phyloP scores from a whole-genome alignment of 1,140 invertebrate species.

The Venturia canescens region DNA sequence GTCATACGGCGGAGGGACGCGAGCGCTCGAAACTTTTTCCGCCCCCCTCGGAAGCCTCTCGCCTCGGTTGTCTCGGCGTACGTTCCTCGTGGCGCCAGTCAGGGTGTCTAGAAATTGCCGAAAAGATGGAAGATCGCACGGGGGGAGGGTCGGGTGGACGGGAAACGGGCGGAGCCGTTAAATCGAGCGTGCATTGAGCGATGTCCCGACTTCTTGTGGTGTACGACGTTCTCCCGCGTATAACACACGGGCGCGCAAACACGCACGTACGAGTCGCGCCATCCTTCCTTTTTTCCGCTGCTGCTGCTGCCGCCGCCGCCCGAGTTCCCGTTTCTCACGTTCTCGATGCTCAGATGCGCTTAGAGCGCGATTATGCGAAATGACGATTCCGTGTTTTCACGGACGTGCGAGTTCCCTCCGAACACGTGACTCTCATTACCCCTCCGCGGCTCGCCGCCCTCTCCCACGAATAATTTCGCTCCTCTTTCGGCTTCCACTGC shows the following conservation, averaged over 20 bases:
- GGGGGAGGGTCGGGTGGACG: not conserved
- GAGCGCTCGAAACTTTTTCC: not conserved
- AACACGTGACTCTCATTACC: conserved; percentile 26
- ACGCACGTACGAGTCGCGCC: not conserved
- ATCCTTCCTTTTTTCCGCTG: conserved; percentile 52
- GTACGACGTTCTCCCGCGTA: not conserved
- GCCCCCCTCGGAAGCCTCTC: not conserved
- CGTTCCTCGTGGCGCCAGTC: not conserved
- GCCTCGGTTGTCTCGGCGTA: not conserved
- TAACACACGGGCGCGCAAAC: not conserved
- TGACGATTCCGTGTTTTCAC: conserved; percentile 66
- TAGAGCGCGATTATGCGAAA: conserved; percentile 54
- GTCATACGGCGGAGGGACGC: too few relatives aligned
- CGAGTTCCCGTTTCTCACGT: conserved; percentile 64
- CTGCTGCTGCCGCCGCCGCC: too few relatives aligned
- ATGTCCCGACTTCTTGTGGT: not conserved
- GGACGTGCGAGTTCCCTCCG: conserved; percentile 48
- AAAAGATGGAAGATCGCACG: not conserved
- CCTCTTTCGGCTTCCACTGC: conserved; percentile 58
- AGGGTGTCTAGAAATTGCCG: not conserved
- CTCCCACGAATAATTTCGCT: conserved; percentile 58
- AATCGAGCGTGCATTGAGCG: conserved; percentile 30
- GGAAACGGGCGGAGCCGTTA: conserved; percentile 26
- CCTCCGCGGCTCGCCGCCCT: conserved; percentile 52
- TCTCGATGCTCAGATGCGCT: conserved; percentile 42